Percentiles rank a stretch among this genome's conserved stretches.
These are phyloP conservation scores for Colistium nudipinnis DNA, from an alignment of 2,113 vertebrate genomes.

Conservation along the genomic window DNA sequence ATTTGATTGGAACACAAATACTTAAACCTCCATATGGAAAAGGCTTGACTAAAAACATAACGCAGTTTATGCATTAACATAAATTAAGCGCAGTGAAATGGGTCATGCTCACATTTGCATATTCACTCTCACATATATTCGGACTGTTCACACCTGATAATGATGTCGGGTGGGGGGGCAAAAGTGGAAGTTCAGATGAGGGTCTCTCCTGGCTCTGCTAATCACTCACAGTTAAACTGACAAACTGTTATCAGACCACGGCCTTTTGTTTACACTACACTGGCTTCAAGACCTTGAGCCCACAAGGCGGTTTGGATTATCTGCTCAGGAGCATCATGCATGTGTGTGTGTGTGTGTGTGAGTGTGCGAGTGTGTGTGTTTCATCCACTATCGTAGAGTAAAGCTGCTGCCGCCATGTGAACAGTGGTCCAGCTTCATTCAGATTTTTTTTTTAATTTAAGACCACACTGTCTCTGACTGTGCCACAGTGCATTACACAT, in stretches of 20 bases:
- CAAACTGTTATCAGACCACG: constrained; percentile 55
- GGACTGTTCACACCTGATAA: neutral
- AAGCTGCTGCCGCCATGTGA: constrained; percentile 31
- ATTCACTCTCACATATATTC: neutral
- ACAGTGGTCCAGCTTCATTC: constrained; percentile 38
- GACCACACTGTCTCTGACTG: neutral
- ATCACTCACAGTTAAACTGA: constrained; percentile 65
- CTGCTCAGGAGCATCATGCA: constrained; percentile 26
- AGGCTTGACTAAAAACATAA: neutral
- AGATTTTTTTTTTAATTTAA: neutral
- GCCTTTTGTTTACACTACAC: constrained; percentile 62
- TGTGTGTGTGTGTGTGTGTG: constrained; percentile 19
- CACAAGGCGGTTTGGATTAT: constrained; percentile 60
- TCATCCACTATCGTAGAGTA: constrained; percentile 14
- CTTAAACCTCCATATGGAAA: neutral
- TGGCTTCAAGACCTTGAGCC: constrained; percentile 25
- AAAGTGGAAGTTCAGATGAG: constrained; percentile 22
- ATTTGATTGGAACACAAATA: neutral
- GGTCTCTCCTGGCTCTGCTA: constrained; percentile 17
- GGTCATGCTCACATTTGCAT: neutral
- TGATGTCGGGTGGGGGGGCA: neutral
- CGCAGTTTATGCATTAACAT: neutral
- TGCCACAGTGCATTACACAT: neutral
- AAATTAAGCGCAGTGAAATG: neutral
- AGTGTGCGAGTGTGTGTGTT: neutral